A percentile compares a stretch with the other conserved stretches of the same genome.
Evolutionary conservation across 2,797 vertebrate species (phyloP).

Genomic region (Anguilla pacifica): DNA sequence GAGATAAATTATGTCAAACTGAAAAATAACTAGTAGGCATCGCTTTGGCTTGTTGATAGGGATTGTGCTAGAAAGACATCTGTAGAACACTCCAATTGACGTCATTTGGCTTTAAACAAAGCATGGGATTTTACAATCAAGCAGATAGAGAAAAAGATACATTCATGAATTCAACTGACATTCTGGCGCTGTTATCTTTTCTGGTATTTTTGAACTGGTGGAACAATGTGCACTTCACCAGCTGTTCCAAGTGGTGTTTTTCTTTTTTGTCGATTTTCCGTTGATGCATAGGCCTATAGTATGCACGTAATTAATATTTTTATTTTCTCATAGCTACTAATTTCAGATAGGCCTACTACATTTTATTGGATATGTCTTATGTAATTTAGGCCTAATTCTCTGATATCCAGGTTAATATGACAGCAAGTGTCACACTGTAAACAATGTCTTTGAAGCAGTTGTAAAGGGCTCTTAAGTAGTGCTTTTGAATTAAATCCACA

Average conservation of each 20-base stretch:
- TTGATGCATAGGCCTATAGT: background rate
- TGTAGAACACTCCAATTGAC: slow-evolving; percentile 30
- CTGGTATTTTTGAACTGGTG: background rate
- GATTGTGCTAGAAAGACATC: slow-evolving; percentile 19
- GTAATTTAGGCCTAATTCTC: background rate
- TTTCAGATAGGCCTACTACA: background rate
- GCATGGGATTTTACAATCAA: slow-evolving; percentile 8
- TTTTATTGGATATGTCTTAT: background rate
- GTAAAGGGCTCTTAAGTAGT: background rate
- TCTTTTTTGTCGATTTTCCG: background rate
- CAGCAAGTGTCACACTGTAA: background rate
- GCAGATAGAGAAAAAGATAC: background rate
- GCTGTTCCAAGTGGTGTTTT: background rate
- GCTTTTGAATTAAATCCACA: background rate
- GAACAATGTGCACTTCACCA: background rate
- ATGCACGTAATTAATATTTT: background rate
- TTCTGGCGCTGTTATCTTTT: background rate
- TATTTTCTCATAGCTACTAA: background rate
- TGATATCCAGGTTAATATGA: too few relatives aligned
- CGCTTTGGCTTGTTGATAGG: slow-evolving; percentile 11
- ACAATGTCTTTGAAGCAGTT: background rate
- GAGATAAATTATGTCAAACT: background rate
- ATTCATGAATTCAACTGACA: background rate
- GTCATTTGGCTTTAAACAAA: slow-evolving; percentile 20
- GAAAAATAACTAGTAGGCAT: background rate